Percentiles rank a stretch among this genome's conserved stretches.
phyloP scores from a whole-genome alignment of 2,888 invertebrate species.

The Polia nebulosa region DNA sequence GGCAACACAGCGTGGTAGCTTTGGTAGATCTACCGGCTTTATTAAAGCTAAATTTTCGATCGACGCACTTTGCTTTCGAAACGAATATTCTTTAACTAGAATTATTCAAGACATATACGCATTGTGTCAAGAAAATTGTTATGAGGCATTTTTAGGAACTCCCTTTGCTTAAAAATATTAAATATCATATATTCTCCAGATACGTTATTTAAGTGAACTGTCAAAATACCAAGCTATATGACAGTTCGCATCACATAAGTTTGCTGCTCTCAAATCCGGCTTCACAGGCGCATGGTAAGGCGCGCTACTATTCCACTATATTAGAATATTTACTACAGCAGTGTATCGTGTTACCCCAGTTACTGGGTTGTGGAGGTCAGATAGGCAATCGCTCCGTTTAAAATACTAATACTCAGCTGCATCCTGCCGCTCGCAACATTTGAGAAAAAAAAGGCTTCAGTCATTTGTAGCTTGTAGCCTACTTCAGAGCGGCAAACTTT shows the following conservation, averaged over 20 bases:
- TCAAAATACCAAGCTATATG: constrained; percentile 18
- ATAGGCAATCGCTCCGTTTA: not conserved
- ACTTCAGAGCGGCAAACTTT: not conserved
- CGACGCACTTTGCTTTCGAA: constrained; percentile 29
- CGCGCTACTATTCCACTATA: too few relatives aligned
- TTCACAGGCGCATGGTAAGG: too few relatives aligned
- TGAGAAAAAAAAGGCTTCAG: not conserved
- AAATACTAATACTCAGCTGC: not conserved
- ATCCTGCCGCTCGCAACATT: not conserved
- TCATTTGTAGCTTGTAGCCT: not conserved
- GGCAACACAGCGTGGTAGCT: constrained; percentile 81
- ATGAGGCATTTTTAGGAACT: constrained; percentile 77
- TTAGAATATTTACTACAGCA: too few relatives aligned
- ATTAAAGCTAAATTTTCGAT: constrained; percentile 78
- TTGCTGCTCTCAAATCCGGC: not conserved
- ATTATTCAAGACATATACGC: constrained; percentile 9
- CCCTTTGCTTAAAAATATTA: constrained; percentile 41
- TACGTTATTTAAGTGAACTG: constrained; percentile 26
- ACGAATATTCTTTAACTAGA: constrained; percentile 30
- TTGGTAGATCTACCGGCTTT: constrained; percentile 76
- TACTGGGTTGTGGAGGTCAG: not conserved
- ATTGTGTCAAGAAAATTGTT: constrained; percentile 60
- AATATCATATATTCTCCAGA: constrained; percentile 18
- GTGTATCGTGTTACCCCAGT: not conserved
- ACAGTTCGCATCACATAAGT: not conserved